phyloP scores from a whole-genome alignment of 2,888 invertebrate species.

The Xylota sylvarum region DNA sequence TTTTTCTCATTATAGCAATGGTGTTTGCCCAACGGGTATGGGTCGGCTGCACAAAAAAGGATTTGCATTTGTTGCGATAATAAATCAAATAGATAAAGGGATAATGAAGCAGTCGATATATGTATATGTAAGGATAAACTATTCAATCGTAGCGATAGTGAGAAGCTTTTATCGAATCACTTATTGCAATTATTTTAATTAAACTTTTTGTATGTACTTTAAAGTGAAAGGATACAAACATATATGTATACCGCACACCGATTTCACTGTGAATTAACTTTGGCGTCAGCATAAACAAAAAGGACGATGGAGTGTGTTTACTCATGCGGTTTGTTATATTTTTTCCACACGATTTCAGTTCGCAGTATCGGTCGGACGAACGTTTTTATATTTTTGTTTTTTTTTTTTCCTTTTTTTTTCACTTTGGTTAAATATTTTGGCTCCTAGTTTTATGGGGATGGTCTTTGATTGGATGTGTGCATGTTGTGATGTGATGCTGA shows the following conservation, averaged over 20 bases:
- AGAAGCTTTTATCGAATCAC: neutral
- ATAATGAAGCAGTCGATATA: constrained; percentile 17
- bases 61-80: constrained; percentile 49
- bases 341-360: neutral
- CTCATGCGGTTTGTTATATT: neutral
- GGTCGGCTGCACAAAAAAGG: neutral
- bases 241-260: neutral
- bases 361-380: neutral
- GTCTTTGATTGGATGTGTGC: too few species aligned
- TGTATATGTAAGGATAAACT: neutral
- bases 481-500: neutral
- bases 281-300: neutral
- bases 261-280: neutral
- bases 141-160: neutral
- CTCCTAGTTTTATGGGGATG: neutral
- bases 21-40: neutral
- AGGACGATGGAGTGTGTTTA: neutral
- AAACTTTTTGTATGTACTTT: too few species aligned
- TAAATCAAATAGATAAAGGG: constrained; percentile 50
- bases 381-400: neutral
- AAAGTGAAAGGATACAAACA: too few species aligned
- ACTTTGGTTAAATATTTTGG: neutral
- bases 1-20: constrained; percentile 27
- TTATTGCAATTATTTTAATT: constrained; percentile 42
- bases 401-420: neutral